These are phyloP conservation scores for Quadroppia sp. DNA, from an alignment of 2,888 invertebrate genomes.

Conservation along the genomic window DNA sequence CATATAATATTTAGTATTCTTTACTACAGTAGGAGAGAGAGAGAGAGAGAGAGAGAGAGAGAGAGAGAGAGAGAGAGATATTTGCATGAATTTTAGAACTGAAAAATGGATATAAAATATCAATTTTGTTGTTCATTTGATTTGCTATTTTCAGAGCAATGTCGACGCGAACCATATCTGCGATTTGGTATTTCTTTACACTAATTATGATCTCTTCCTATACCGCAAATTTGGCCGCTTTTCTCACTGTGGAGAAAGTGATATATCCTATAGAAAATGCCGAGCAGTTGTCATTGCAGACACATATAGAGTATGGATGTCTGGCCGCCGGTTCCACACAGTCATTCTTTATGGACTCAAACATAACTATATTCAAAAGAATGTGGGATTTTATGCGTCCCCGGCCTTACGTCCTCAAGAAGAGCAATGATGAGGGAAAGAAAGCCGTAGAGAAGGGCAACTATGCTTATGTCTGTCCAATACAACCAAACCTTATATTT, in stretches of 20 bases:
- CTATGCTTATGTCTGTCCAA: slow-evolving; percentile 55
- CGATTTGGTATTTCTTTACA: slow-evolving; percentile 90
- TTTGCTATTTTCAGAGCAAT: slow-evolving; percentile 66
- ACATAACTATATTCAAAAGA: slow-evolving; percentile 51
- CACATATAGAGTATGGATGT: slow-evolving; percentile 93
- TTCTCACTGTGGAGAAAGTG: slow-evolving; percentile 73
- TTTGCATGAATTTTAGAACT: too few relatives aligned
- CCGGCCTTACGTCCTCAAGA: slow-evolving; percentile 48
- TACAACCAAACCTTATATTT: not conserved
- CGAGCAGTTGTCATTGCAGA: slow-evolving; percentile 93
- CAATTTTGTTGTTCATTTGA: too few relatives aligned
- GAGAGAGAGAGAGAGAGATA: too few relatives aligned
- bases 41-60: too few relatives aligned
- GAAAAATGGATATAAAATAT: too few relatives aligned
- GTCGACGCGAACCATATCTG: slow-evolving; percentile 80
- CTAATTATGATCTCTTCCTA: slow-evolving; percentile 94
- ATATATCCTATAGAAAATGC: slow-evolving; percentile 82
- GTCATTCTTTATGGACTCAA: slow-evolving; percentile 66
- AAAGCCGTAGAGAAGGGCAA: slow-evolving; percentile 56
- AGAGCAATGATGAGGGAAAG: slow-evolving; percentile 64
- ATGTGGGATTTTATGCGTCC: slow-evolving; percentile 57
- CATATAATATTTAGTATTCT: too few relatives aligned
- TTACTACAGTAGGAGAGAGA: too few relatives aligned
- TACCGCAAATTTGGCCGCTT: slow-evolving; percentile 87
- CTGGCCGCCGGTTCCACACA: slow-evolving; percentile 85